A percentile compares a stretch with the other conserved stretches of the same genome.
These are phyloP conservation scores for Brenthis hecate DNA, from an alignment of 2,888 invertebrate species.

Conservation along the genomic window DNA sequence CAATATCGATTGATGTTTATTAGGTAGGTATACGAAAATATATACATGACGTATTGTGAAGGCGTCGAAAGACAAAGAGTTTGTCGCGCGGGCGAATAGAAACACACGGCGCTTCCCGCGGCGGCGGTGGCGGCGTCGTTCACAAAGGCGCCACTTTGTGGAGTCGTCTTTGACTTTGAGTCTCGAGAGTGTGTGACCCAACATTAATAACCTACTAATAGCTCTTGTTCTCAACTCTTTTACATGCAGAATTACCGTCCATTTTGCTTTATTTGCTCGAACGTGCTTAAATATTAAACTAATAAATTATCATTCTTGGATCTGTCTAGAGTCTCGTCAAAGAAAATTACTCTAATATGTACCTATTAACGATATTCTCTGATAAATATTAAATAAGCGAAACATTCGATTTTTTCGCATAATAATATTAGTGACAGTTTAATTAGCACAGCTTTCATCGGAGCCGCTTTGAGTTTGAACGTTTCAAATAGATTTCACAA, in stretches of 20 bases:
- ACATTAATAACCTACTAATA: slow-evolving; percentile 77
- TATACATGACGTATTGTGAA: slow-evolving; percentile 46
- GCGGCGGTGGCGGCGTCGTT: slow-evolving; percentile 51
- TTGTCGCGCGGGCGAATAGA: slow-evolving; percentile 60
- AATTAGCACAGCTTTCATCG: slow-evolving; percentile 80
- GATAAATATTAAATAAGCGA: slow-evolving; percentile 31
- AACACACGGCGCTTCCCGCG: slow-evolving; percentile 50
- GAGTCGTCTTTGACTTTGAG: slow-evolving; percentile 68
- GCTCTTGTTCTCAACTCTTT: slow-evolving; percentile 43
- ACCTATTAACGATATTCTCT: slow-evolving; percentile 14
- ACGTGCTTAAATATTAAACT: slow-evolving; percentile 6
- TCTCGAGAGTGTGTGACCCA: slow-evolving; percentile 66
- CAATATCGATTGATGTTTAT: slow-evolving; percentile 4
- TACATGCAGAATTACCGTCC: slow-evolving; percentile 21
- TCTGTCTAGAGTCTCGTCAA: slow-evolving; percentile 13
- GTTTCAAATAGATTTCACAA: slow-evolving; percentile 81
- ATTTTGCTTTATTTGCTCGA: slow-evolving; percentile 11
- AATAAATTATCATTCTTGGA: slow-evolving; percentile 10
- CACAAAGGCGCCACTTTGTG: slow-evolving; percentile 78
- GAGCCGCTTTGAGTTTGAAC: slow-evolving; percentile 79
- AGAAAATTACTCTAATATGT: slow-evolving; percentile 32
- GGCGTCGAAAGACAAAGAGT: slow-evolving; percentile 70
- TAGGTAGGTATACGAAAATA: not conserved
- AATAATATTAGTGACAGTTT: slow-evolving; percentile 82
- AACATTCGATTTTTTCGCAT: slow-evolving; percentile 73